Evolutionary conservation across 37 sponge, comb jelly and placozoan species (phyloP).

Genomic region (Halichondria panicea): DNA sequence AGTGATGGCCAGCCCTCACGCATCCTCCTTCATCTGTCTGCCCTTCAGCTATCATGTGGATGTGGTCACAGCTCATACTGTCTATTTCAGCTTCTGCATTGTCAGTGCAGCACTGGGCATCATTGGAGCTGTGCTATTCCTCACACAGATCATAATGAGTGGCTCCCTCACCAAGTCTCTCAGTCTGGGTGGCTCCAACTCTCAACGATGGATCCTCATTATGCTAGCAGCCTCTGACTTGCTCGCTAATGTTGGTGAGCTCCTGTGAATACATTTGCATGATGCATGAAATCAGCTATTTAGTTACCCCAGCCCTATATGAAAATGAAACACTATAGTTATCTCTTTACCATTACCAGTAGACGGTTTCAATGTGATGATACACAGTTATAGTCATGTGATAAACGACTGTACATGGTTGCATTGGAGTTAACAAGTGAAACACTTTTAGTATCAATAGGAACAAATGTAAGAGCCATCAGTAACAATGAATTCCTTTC

Average conservation of each 20-base stretch:
- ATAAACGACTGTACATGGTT: too few relatives aligned
- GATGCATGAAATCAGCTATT: too few relatives aligned
- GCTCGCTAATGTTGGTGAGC: slow-evolving; percentile 48
- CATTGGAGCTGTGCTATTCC: slow-evolving; percentile 36
- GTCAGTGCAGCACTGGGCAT: slow-evolving; percentile 47
- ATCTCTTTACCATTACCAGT: too few relatives aligned
- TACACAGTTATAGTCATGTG: too few relatives aligned
- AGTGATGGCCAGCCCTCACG: slow-evolving; percentile 66
- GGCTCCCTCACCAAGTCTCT: not conserved
- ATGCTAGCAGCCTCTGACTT: slow-evolving; percentile 46
- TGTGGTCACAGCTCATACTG: slow-evolving; percentile 33
- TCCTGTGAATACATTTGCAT: too few relatives aligned
- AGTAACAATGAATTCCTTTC: too few relatives aligned
- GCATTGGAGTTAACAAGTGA: too few relatives aligned
- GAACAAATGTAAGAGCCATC: too few relatives aligned
- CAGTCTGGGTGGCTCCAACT: not conserved
- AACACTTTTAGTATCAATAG: too few relatives aligned
- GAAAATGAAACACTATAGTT: too few relatives aligned
- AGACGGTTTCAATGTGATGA: too few relatives aligned
- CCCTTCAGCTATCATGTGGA: slow-evolving; percentile 28
- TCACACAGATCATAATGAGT: slow-evolving; percentile 27
- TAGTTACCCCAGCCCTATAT: too few relatives aligned
- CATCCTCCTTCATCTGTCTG: slow-evolving; percentile 57
- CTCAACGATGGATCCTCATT: slow-evolving; percentile 49
- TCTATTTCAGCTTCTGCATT: slow-evolving; percentile 38